Evolutionary conservation across 2,888 invertebrate species (phyloP), one percentile per base, ranked within the genome.

Genomic region (Conus canariensis): DNA sequence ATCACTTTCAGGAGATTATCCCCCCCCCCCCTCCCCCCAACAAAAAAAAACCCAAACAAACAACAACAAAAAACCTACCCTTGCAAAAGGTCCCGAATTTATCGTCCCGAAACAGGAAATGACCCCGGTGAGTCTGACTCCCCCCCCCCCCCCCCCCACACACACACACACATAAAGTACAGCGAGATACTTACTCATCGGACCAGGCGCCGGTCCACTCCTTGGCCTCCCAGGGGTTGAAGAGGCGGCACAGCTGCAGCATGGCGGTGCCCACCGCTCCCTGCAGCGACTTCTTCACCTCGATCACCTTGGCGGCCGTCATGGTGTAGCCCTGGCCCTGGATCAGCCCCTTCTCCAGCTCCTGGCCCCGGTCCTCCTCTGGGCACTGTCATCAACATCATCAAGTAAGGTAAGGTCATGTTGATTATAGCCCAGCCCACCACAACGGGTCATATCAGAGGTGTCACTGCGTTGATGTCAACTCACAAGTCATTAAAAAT

Each of bases 281-380:
- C 90, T 94, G 94, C 2, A 94, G 92, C 64, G 93, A 93, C 86
- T 94, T 94, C 60, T 92, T 92, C 19, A 95, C 94, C 59, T 93
- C 90, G 10, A 97, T 95, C 87, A 58, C 12, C 91, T 95, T 96
- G 4, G 97, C 96, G 56, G 96, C 97, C 2, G 97, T 97, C 64
- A 97, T 96, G 64, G 97, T 97, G 94, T 97, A 97, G 0, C 97
- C 97, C 93, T 97, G 97, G 8, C 97, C 97, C 92, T 96, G 96
- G 12, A 97, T 96, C 64, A 97, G 95, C 0, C 97, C 97, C 12
- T 94, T 90, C 0, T 93, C 92, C 10, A 93, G 92, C n/a, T 94
- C 94, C 25, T 91, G 88, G 0, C 95, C 95, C 80, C 93, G 90
- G n/a, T 94, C 93, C 0, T 93, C 92, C 19, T 85, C 88, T 0